Base-by-base conservation (phyloP, 2,797 vertebrate species). In the Odontamblyopus lacepedii region DNA sequence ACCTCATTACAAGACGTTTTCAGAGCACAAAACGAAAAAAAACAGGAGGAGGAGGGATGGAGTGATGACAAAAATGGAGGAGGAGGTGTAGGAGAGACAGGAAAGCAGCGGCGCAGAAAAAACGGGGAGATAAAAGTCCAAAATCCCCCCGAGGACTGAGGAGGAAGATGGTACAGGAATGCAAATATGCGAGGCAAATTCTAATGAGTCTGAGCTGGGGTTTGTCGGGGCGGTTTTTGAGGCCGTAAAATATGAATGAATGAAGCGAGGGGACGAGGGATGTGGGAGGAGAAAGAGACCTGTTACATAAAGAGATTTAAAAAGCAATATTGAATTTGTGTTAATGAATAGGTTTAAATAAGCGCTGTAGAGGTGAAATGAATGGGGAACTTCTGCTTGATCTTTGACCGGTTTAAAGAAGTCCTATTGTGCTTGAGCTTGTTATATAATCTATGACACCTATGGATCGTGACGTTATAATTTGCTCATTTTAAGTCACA, bases 1-100 rank as follows among this genome's bases (percentile, higher is more conserved):
- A 89, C 87, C 87, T 92, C 89, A 87, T 92, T 92, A 89, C 82
- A 78, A 88, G 86, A 89, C 86, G 59, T 91, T 89, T 87, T 80
- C 59, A 0, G 55, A 55, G 55, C 56, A 63, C 63, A 65, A 83
- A 83, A 84, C 60, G 0, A 71, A 82, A 76, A 8, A 77, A 84
- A 81, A 73, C 76, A 80, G 76, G 51, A 64, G 60, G 19, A 70
- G 56, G 77, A 57, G 27, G n/a, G 74, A 72, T 53, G 41, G 69
- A 72, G 67, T 27, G 64, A 74, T 79, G 81, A 82, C 83, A 77
- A 83, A 87, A 61, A 44, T 41, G 65, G 62, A 73, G 77, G 73
- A 61, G 83, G 80, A 83, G 76, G 77, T 69, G 50, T 59, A 27
- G 61, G 78, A 71, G 74, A 81, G 74, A 81, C 72, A 83, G 79